These are phyloP conservation scores for Gobio gobio DNA, from an alignment of 2,113 vertebrate genomes.

Conservation along the genomic window DNA sequence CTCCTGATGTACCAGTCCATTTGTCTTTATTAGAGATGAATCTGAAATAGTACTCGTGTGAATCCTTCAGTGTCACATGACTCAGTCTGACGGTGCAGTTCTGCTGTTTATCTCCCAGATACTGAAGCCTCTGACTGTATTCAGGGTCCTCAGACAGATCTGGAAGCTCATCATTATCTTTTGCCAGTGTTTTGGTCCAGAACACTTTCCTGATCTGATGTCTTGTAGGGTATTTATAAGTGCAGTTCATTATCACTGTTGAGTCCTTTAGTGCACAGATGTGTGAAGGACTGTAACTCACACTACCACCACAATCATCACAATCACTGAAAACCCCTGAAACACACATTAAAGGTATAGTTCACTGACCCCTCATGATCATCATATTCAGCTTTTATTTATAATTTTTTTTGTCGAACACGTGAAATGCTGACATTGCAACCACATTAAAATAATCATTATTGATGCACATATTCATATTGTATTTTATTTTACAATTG, in stretches of 20 bases:
- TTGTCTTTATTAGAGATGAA: neutral
- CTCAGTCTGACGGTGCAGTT: no score
- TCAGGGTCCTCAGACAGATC: neutral
- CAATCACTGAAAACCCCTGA: conserved; percentile 36
- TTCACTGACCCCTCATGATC: neutral
- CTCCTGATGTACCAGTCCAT: neutral
- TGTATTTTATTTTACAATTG: no score
- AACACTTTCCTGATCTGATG: fast-evolving
- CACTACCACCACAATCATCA: no score
- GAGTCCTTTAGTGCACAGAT: conserved; percentile 32
- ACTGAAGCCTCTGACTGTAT: no score
- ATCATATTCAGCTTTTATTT: no score
- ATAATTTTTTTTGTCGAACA: no score
- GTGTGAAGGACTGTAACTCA: conserved; percentile 7
- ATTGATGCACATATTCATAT: no score
- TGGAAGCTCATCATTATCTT: neutral
- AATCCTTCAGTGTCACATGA: no score
- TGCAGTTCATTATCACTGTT: neutral
- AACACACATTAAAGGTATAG: conserved; percentile 19
- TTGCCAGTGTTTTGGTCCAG: neutral
- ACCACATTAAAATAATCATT: no score
- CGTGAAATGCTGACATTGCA: no score
- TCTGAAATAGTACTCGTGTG: conserved; percentile 2
- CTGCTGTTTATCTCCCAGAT: no score
- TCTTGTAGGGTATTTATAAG: neutral